Percentiles rank a stretch among this genome's conserved stretches.
phyloP scores from a whole-genome alignment of 2,888 invertebrate genomes.

The Eristalinus sepulchralis region DNA sequence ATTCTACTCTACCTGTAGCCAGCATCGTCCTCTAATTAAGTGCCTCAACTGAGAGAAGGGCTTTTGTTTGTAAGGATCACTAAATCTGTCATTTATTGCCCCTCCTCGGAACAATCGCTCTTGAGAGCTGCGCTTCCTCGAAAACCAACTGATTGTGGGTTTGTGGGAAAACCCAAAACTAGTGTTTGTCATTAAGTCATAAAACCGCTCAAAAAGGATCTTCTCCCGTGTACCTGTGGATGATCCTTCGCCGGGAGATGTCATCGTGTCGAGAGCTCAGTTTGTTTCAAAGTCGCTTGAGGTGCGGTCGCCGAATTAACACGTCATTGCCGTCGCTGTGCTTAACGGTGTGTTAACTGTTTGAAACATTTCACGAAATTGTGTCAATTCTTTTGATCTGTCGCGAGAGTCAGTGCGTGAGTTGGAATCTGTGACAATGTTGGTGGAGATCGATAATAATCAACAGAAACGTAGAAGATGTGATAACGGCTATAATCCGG shows the following conservation, averaged over 20 bases:
- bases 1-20: neutral
- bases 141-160: slow-evolving; percentile 7
- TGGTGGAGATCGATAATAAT: neutral
- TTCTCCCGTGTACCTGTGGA: neutral
- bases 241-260: neutral
- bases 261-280: neutral
- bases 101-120: neutral
- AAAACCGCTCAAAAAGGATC: neutral
- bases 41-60: neutral
- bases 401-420: neutral
- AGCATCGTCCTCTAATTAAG: neutral
- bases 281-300: neutral
- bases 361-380: slow-evolving; percentile 16
- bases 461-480: slow-evolving; percentile 34
- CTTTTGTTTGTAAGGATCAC: neutral
- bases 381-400: slow-evolving; percentile 23
- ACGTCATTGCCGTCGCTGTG: neutral
- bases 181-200: neutral
- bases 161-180: slow-evolving; percentile 22
- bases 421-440: neutral
- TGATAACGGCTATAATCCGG: slow-evolving; percentile 32
- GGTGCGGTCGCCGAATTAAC: neutral
- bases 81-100: neutral
- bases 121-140: neutral
- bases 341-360: slow-evolving; percentile 18